These are phyloP conservation scores for Ophraella communa DNA, from an alignment of 2,888 invertebrate species.

Conservation along the genomic window DNA sequence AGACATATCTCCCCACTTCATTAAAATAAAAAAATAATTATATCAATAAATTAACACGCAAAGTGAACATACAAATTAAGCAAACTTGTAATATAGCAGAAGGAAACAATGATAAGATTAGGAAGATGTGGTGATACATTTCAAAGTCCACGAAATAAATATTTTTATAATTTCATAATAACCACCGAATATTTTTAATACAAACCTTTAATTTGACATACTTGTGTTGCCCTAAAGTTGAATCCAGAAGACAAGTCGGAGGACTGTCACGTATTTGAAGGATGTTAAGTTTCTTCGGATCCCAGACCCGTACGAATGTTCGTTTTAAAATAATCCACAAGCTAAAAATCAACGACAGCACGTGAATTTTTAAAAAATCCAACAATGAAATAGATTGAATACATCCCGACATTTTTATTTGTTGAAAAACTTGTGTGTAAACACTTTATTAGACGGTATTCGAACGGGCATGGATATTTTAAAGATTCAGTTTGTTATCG, in stretches of 20 bases:
- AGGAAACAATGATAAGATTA: background rate
- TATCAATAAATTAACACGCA: no score
- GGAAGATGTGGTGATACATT: background rate
- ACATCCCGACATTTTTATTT: slow-evolving; percentile 31
- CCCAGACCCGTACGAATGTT: slow-evolving; percentile 62
- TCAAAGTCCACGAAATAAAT: background rate
- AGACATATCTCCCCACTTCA: no score
- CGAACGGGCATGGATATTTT: slow-evolving; percentile 10
- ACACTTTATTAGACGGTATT: slow-evolving; percentile 5
- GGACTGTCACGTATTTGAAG: slow-evolving; percentile 64
- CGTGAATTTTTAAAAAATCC: slow-evolving; percentile 61
- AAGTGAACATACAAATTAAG: no score
- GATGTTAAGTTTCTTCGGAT: slow-evolving; percentile 59
- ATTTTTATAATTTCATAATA: background rate
- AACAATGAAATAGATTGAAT: slow-evolving; percentile 62
- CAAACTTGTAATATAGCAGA: no score
- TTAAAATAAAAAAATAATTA: no score
- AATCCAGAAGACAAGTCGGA: slow-evolving; percentile 67
- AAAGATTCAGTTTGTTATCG: slow-evolving; percentile 16
- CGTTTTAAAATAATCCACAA: slow-evolving; percentile 62
- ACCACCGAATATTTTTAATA: slow-evolving; percentile 25
- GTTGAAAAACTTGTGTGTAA: background rate
- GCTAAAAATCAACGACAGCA: slow-evolving; percentile 62
- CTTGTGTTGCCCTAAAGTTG: slow-evolving; percentile 67
- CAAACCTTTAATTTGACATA: slow-evolving; percentile 71